Evolutionary conservation across 2,888 invertebrate genomes (phyloP), one percentile per base, ranked within the genome.

Genomic region (Pterostichus niger): DNA sequence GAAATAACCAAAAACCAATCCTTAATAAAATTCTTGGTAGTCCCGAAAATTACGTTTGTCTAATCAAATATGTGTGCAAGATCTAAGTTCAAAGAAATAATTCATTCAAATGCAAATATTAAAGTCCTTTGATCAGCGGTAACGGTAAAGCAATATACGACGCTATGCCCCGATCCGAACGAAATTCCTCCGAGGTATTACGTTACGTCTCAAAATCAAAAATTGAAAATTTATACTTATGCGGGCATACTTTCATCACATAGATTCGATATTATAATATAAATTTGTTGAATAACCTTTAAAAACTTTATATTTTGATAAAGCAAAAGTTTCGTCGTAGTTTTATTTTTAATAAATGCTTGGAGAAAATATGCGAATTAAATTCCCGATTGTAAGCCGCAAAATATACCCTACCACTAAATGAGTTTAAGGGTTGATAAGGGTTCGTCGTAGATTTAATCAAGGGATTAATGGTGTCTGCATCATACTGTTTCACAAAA

Each of bases 61-160:
- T 75, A 75, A 75, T 75, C 33, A 75, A 75, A 49, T 75, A 75
- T 75, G 24, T n/a, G 75, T 31, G 17, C 68, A 64, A 73, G 15
- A 44, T 17, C 52, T 13, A 31, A 49, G 75, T 33, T 75, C 75
- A 75, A 75, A 75, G 52, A 75, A 75, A 75, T 75, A 31, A 75
- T 75, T 75, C 68, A 71, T 71, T 75, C 52, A 75, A 75, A 75
- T 75, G 49, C 52, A 33, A 75, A 75, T 75, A 75, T 75, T 75
- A 75, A 52, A 31, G 24, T 17, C 75, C 75, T 75, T 75, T 75
- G 75, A 75, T 75, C 75, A 71, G 40, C 44, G 44, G 15, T 13
- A 11, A 17, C 44, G 40, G 68, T 44, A 44, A 17, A 71, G 64
- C 64, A 64, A 64, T 64, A 64, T 68, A 68, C 10, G 40, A 13